Conservation (phyloP, 2,888 invertebrate genomes). For the Bugula neritina region DNA sequence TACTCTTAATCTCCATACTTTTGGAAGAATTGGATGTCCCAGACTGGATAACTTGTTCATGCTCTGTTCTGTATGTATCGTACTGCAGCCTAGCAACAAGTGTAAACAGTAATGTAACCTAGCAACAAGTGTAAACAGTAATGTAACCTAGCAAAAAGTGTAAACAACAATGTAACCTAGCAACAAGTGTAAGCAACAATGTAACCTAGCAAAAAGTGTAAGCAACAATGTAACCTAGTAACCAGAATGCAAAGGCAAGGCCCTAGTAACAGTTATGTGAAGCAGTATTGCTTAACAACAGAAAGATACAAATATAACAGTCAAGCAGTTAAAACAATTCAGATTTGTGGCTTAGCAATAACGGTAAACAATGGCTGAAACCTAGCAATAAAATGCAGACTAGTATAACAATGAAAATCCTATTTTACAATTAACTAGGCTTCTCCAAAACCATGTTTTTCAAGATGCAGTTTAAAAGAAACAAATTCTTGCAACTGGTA, state of each 20-base stretch:
- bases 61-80: conserved; percentile 90
- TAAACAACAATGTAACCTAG: background rate
- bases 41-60: conserved; percentile 33
- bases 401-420: background rate
- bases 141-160: background rate
- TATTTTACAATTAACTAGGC: too few species aligned
- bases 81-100: conserved; percentile 70
- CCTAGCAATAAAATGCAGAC: conserved; percentile 20
- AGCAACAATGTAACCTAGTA: background rate
- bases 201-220: background rate
- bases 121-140: background rate
- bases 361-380: background rate
- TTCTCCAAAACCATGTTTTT: too few species aligned
- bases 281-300: background rate
- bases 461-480: too few species aligned
- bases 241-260: background rate
- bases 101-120: background rate
- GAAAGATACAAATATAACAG: background rate
- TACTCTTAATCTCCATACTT: conserved; percentile 73
- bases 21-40: conserved; percentile 54
- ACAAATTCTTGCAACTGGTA: too few species aligned
- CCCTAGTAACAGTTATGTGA: background rate
- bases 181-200: background rate
- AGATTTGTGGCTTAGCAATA: background rate
- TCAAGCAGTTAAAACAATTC: background rate